These are phyloP conservation scores for Ailurus styani DNA, from an alignment of 2,113 vertebrate genomes.

Conservation along the genomic window DNA sequence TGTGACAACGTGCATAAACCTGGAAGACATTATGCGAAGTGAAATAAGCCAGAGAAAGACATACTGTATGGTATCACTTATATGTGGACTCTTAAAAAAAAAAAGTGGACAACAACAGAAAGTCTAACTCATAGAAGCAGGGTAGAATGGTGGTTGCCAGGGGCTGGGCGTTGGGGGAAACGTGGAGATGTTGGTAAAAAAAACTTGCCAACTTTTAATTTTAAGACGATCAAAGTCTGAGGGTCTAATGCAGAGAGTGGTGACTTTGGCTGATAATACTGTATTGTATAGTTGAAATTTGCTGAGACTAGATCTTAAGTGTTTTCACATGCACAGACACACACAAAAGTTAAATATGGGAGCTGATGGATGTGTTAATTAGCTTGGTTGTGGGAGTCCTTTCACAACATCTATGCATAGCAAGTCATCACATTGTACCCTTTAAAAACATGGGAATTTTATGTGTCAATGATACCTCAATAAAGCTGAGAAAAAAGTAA, in stretches of 20 bases:
- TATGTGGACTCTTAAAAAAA: background rate
- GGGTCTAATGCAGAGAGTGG: background rate
- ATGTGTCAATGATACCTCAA: background rate
- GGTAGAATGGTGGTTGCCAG: background rate
- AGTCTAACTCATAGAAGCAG: background rate
- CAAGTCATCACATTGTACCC: background rate
- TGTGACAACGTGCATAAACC: background rate
- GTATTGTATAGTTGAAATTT: background rate
- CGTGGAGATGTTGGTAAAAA: background rate
- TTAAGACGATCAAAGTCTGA: background rate
- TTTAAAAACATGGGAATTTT: background rate
- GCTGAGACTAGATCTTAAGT: background rate
- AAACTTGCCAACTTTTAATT: background rate
- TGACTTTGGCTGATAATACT: background rate
- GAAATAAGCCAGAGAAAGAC: background rate
- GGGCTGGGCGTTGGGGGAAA: background rate
- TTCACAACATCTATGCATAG: background rate
- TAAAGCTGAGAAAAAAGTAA: background rate
- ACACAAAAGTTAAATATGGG: background rate
- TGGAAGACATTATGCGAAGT: background rate
- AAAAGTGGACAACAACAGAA: background rate
- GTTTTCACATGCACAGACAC: background rate
- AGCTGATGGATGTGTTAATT: background rate
- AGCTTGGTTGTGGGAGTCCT: background rate
- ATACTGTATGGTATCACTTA: background rate